Conservation (phyloP, 2,797 vertebrate species). For the Odontamblyopus rebecca region DNA sequence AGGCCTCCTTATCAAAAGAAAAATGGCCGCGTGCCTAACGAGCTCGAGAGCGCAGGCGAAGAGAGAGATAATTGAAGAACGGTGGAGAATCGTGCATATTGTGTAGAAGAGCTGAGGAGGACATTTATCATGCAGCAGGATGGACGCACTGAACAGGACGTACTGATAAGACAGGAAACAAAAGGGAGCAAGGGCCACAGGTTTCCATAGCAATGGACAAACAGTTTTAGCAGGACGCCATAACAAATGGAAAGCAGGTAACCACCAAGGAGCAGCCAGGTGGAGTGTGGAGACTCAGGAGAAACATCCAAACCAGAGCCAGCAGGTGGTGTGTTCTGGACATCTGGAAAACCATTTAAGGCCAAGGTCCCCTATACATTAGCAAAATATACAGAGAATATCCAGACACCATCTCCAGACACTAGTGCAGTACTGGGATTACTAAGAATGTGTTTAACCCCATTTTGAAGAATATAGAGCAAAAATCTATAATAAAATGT, state of each 20-base stretch:
- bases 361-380: neutral
- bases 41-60: slow-evolving; percentile 24
- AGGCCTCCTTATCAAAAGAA: slow-evolving; percentile 25
- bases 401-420: neutral
- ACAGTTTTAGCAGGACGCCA: slow-evolving; percentile 9
- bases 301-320: slow-evolving; percentile 21
- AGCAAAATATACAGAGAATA: neutral
- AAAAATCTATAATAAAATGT: no score
- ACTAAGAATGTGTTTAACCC: neutral
- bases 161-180: slow-evolving; percentile 34
- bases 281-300: slow-evolving; percentile 9
- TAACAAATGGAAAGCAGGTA: slow-evolving; percentile 21
- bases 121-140: slow-evolving; percentile 35
- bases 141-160: slow-evolving; percentile 12
- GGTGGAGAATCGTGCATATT: slow-evolving; percentile 24
- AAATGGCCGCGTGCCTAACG: slow-evolving; percentile 15
- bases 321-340: slow-evolving; percentile 31
- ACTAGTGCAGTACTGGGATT: neutral
- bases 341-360: slow-evolving; percentile 48
- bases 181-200: slow-evolving; percentile 16
- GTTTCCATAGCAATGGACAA: slow-evolving; percentile 25
- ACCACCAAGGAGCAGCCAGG: slow-evolving; percentile 18
- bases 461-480: no score
- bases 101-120: slow-evolving; percentile 22
- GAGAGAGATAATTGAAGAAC: slow-evolving; percentile 32